Evolutionary conservation across 2,113 vertebrate species (phyloP), one percentile per base, ranked within the genome.

Genomic region (Aepyceros melampus): DNA sequence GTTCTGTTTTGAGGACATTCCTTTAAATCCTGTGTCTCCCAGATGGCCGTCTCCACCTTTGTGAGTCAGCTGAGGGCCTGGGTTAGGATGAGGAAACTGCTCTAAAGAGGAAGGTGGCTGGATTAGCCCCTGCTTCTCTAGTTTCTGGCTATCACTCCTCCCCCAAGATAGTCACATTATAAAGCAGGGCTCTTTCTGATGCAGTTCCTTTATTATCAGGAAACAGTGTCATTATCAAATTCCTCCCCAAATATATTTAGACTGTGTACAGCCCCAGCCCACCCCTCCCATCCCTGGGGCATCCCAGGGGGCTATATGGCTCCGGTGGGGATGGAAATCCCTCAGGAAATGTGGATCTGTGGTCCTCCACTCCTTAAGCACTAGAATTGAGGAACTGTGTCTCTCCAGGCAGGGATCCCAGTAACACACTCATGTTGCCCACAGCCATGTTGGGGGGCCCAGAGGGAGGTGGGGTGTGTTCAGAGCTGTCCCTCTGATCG

Each of bases 391-490:
- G 99, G 98, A 99, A 99, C 97, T 99, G 99, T 98, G 99, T 99
- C 96, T 99, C 99, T 71, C 99, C 99, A 21, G 99, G 99, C 96
- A 99, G 97, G 2, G 99, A 99, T 96, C 99, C 99, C 96, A 99
- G 97, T 99, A 99, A 99, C 97, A 99, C 99, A 67, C 99, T 99
- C 99, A 99, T 99, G 98, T 99, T 99, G 1, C 99, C 99, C 78
- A 99, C 99, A 2, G 99, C 99, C 99, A 99, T 99, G 99, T 99
- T 99, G 97, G 99, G 99, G 56, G 99, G 98, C 27, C 99, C 99
- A 0, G 98, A 85, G 56, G 98, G 98, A 98, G 98, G 95, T 98
- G 96, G 98, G 98, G 83, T 97, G 97, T 98, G 97, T 99, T 90
- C 99, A 99, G 90, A 99, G 99, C 92, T 99, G 99, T 94, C 99